Conservation (phyloP, 2,113 vertebrate genomes). For the Cyanoderma ruficeps region DNA sequence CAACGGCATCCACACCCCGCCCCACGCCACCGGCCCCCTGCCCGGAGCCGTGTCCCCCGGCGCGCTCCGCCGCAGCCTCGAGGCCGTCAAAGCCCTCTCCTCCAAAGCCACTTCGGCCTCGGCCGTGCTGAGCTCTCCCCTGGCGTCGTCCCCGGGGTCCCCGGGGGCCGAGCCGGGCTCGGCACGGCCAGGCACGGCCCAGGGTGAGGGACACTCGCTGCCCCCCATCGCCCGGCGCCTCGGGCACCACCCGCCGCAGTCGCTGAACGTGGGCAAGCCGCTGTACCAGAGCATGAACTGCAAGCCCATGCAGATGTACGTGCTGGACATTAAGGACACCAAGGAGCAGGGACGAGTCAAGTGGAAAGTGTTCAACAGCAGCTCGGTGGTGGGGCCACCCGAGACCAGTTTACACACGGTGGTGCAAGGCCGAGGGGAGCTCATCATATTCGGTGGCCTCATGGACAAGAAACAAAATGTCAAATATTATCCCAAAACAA, state of each 20-base stretch:
- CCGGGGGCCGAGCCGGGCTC: slow-evolving; percentile 65
- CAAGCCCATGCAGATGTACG: slow-evolving; percentile 99
- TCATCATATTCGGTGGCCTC: slow-evolving; percentile 96
- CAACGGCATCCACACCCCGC: slow-evolving; percentile 88
- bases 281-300: slow-evolving; percentile 98
- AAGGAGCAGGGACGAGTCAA: slow-evolving; percentile 84
- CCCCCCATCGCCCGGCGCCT: slow-evolving; percentile 93
- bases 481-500: slow-evolving; percentile 99
- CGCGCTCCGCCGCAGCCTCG: slow-evolving; percentile 87
- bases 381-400: slow-evolving; percentile 89
- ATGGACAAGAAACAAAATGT: slow-evolving; percentile 99
- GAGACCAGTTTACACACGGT: slow-evolving; percentile 98
- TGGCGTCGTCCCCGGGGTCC: slow-evolving; percentile 72
- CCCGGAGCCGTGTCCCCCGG: slow-evolving; percentile 88
- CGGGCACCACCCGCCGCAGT: slow-evolving; percentile 95
- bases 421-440: slow-evolving; percentile 93
- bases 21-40: slow-evolving; percentile 75
- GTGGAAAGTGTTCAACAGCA: slow-evolving; percentile 90
- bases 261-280: slow-evolving; percentile 96
- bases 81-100: slow-evolving; percentile 87
- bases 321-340: slow-evolving; percentile 89
- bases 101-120: slow-evolving; percentile 70
- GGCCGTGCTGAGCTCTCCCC: slow-evolving; percentile 67
- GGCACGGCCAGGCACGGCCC: slow-evolving; percentile 54
- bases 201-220: slow-evolving; percentile 86